Evolutionary conservation across 2,113 vertebrate genomes (phyloP).

Genomic region (Apodemus sylvaticus): DNA sequence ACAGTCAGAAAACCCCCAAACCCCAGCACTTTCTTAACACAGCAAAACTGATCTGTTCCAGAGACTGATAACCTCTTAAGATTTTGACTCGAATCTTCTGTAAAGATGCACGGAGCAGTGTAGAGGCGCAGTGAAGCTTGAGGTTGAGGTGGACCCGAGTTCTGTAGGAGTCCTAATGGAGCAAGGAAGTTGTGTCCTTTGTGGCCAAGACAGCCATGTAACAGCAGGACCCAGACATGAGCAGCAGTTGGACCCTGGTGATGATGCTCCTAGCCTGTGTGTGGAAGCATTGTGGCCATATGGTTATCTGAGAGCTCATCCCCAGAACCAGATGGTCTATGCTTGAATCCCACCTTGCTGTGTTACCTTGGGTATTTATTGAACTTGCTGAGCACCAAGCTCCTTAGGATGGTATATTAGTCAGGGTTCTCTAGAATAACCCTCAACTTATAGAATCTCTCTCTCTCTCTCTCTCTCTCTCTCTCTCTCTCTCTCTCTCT

Average conservation of each 20-base stretch:
- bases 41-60: neutral
- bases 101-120: neutral
- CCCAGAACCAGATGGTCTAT: neutral
- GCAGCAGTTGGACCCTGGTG: neutral
- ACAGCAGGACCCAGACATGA: accelerated
- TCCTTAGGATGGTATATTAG: neutral
- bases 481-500: too few relatives aligned
- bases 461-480: too few relatives aligned
- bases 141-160: neutral
- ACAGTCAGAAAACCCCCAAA: neutral
- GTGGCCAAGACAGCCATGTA: neutral
- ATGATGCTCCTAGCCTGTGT: accelerated
- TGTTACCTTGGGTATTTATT: neutral
- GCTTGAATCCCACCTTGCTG: neutral
- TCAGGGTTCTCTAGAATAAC: neutral
- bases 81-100: neutral
- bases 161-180: neutral
- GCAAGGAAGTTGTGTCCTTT: neutral
- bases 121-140: neutral
- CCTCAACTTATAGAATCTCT: neutral
- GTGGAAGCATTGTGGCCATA: neutral
- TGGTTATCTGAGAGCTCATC: neutral
- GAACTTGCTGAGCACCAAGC: neutral
- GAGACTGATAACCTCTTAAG: neutral
- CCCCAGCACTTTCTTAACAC: neutral